A percentile compares a stretch with the other conserved stretches of the same genome.
These are phyloP conservation scores for Luehdorfia chinensis DNA, from an alignment of 1,140 invertebrate species.

Conservation along the genomic window DNA sequence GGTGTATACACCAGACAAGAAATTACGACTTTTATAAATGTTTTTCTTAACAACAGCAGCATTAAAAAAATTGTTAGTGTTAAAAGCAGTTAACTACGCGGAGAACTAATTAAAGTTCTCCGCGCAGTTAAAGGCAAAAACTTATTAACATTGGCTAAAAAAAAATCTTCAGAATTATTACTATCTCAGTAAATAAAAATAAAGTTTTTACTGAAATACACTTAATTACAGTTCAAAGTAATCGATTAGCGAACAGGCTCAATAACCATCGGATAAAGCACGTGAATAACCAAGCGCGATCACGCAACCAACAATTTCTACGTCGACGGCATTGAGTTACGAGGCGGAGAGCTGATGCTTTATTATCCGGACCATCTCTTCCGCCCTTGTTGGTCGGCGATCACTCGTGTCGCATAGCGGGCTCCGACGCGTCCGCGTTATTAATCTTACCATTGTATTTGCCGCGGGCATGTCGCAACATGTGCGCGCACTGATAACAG, in stretches of 20 bases:
- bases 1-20: background rate
- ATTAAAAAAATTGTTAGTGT: no score
- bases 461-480: constrained; percentile 52
- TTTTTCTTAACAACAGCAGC: no score
- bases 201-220: background rate
- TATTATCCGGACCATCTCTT: constrained; percentile 71
- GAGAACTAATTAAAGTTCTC: no score
- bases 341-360: constrained; percentile 55
- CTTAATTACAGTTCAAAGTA: constrained; percentile 28
- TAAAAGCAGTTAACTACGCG: no score
- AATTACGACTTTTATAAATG: no score
- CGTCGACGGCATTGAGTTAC: constrained; percentile 64
- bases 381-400: constrained; percentile 63
- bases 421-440: constrained; percentile 59
- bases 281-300: constrained; percentile 39
- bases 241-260: constrained; percentile 40
- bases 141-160: no score
- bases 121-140: no score
- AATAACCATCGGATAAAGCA: constrained; percentile 51
- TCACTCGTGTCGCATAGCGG: constrained; percentile 63
- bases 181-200: background rate
- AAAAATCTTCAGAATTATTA: no score
- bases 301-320: constrained; percentile 60
- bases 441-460: constrained; percentile 74
- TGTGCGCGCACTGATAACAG: constrained; percentile 60